Percentiles rank a stretch among this genome's conserved stretches.
These are phyloP conservation scores for Lordiphosa fenestrarum DNA, from an alignment of 2,888 invertebrate genomes.

Conservation along the genomic window DNA sequence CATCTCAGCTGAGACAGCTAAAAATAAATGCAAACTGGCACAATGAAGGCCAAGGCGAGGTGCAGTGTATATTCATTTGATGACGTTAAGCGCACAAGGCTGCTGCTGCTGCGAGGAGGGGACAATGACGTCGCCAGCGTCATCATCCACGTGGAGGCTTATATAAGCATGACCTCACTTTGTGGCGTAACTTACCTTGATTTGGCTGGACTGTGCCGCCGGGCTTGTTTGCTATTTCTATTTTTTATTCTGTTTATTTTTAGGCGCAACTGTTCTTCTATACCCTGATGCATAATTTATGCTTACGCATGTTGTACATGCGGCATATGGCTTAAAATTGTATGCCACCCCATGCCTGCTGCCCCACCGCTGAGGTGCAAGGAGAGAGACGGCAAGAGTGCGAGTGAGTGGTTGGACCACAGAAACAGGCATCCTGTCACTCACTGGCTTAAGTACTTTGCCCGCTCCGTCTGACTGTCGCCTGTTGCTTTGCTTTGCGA, in stretches of 20 bases:
- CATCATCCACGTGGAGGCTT: slow-evolving; percentile 42
- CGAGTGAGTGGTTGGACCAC: background rate
- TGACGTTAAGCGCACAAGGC: slow-evolving; percentile 49
- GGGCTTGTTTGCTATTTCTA: slow-evolving; percentile 13
- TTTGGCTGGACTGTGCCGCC: background rate
- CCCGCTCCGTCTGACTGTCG: slow-evolving; percentile 16
- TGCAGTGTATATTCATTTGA: slow-evolving; percentile 42
- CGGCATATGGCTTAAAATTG: slow-evolving; percentile 33
- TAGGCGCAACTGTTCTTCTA: slow-evolving; percentile 20
- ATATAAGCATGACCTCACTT: slow-evolving; percentile 65
- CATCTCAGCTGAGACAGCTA: slow-evolving; percentile 26
- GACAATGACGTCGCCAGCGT: slow-evolving; percentile 33
- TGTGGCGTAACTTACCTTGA: slow-evolving; percentile 28
- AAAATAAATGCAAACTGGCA: slow-evolving; percentile 40
- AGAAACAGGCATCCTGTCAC: slow-evolving; percentile 32
- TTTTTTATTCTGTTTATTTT: slow-evolving; percentile 46
- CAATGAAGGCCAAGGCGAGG: slow-evolving; percentile 52
- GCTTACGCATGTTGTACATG: slow-evolving; percentile 38
- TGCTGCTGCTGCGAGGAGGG: slow-evolving; percentile 27
- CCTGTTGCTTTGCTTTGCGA: slow-evolving; percentile 29
- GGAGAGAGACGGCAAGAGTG: background rate
- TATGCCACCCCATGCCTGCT: background rate
- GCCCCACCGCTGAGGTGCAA: background rate
- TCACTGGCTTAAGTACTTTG: slow-evolving; percentile 36
- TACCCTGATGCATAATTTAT: slow-evolving; percentile 32